Base-by-base conservation (phyloP, 2,113 vertebrate species). In the Alligator mississippiensis region DNA sequence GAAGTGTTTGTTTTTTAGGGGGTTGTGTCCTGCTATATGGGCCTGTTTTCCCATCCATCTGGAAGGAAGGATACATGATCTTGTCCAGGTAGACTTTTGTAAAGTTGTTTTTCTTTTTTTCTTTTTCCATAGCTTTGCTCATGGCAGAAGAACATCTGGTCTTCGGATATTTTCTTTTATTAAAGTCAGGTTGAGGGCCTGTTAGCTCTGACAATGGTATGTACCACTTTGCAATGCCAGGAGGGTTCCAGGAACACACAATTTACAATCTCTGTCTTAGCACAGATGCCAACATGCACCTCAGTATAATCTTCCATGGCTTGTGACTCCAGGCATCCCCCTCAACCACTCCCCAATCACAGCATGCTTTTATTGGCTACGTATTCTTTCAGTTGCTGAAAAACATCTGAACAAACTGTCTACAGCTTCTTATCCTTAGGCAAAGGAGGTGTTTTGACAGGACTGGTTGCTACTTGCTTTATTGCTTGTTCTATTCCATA, bases 381-480 rank as follows among this genome's bases (percentile, higher is more conserved):
- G 27, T 38, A 57, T 93, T 82, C 4, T 93, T 90, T 91, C 83
- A 96, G 47, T 30, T 80, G 62, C 17, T 89, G 90, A 87, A 91
- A 90, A 84, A 74, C 21, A 96, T 22, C 30, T 4, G 12, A 92
- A 90, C 72, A 87, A 82, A 47, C 66, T 91, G 57, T 90, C 89
- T 92, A 84, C 92, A 93, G 76, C 28, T 80, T 70, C 64, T 94
- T 75, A 78, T 80, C 54, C 82, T 87, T 94, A 54, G 15, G 0
- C 2, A 11, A 25, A 15, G 18, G 38, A n/a, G 57, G 30, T 76
- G 24, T 77, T 90, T 96, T 24, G n/a, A 80, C 81, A 92, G 78
- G 72, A 86, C 12, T 70, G 85, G 84, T 77, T 87, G 59, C 72
- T 81, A 84, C 30, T 88, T 28, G 85, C 47, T 93, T 93, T 64